These are phyloP conservation scores for Styela plicata DNA, from an alignment of 23 tunicate species.

Conservation along the genomic window DNA sequence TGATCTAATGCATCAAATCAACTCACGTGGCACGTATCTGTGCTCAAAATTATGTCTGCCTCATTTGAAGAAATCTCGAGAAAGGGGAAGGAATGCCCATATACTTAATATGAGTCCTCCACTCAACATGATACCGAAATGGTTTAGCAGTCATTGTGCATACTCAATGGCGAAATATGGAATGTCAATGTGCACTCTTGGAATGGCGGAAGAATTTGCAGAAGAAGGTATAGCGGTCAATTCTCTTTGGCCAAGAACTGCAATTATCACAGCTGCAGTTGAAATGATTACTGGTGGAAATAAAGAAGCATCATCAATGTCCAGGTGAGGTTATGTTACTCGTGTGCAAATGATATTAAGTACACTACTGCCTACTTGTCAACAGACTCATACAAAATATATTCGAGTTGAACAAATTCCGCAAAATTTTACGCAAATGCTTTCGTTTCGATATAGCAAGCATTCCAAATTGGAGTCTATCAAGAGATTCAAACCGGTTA, in stretches of 20 bases:
- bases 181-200: slow-evolving; percentile 53
- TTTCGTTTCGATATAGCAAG: too few relatives aligned
- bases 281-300: slow-evolving; percentile 31
- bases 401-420: too few relatives aligned
- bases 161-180: slow-evolving; percentile 52
- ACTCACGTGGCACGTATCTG: slow-evolving; percentile 37
- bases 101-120: slow-evolving; percentile 48
- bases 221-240: slow-evolving; percentile 38
- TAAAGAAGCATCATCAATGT: slow-evolving; percentile 4
- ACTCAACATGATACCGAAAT: slow-evolving; percentile 18
- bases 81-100: slow-evolving; percentile 25
- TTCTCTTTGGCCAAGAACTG: slow-evolving; percentile 43
- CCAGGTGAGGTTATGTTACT: too few relatives aligned
- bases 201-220: slow-evolving; percentile 50
- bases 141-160: slow-evolving; percentile 30
- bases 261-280: slow-evolving; percentile 39
- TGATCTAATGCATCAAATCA: slow-evolving; percentile 41
- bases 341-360: slow-evolving; percentile 5
- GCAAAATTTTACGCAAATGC: too few relatives aligned
- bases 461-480: too few relatives aligned
- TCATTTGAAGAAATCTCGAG: slow-evolving; percentile 20
- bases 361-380: too few relatives aligned
- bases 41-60: slow-evolving; percentile 27
- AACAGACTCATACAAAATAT: too few relatives aligned
- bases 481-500: too few relatives aligned